Evolutionary conservation across 2,797 vertebrate genomes (phyloP).

Genomic region (Lutra lutra): DNA sequence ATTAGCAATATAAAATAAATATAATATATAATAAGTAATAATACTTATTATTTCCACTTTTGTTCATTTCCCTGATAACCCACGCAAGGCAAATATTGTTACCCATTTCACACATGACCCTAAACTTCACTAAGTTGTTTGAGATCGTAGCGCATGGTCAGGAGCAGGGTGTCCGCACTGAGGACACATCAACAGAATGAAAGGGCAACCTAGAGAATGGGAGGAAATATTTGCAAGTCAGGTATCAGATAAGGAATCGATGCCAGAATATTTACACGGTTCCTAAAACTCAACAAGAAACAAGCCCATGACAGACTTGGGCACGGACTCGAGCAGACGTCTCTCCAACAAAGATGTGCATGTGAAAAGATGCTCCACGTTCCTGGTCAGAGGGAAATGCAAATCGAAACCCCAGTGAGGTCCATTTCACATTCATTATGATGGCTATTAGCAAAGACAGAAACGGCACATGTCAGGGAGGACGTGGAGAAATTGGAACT

Average conservation of each 20-base stretch:
- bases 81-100: not conserved
- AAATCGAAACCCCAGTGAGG: not conserved
- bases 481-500: not conserved
- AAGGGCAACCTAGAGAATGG: too few species aligned
- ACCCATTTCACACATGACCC: not conserved
- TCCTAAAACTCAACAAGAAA: too few species aligned
- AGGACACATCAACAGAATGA: not conserved
- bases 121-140: not conserved
- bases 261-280: too few species aligned
- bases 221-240: too few species aligned
- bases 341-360: too few species aligned
- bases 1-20: too few species aligned
- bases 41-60: not conserved
- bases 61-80: not conserved
- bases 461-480: too few species aligned
- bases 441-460: not conserved
- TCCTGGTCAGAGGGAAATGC: not conserved
- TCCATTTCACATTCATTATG: rapidly evolving
- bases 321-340: too few species aligned
- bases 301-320: too few species aligned
- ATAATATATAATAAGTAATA: too few species aligned
- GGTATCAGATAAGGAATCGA: too few species aligned
- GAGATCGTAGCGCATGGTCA: not conserved
- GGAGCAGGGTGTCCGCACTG: not conserved
- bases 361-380: not conserved